phyloP scores from a whole-genome alignment of 2,797 vertebrate genomes.

The Cryptoprocta ferox region DNA sequence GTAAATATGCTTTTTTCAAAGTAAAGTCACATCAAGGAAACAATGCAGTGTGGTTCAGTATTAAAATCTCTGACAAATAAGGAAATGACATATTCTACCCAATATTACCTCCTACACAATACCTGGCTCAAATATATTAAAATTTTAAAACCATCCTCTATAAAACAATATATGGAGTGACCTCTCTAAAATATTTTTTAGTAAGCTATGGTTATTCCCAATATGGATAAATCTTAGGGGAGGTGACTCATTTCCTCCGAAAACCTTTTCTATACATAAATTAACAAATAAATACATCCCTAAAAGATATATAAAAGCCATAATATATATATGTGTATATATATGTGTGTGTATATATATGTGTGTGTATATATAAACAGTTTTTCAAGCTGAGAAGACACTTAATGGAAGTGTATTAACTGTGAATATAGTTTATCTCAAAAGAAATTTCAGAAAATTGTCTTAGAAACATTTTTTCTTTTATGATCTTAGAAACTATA shows the following conservation, averaged over 20 bases:
- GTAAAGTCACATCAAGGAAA: neutral
- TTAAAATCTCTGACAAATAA: neutral
- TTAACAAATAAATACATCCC: neutral
- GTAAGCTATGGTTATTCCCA: neutral
- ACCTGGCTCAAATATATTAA: neutral
- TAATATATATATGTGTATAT: neutral
- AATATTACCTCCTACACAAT: neutral
- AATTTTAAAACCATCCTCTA: neutral
- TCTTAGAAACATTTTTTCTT: neutral
- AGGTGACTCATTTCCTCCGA: neutral
- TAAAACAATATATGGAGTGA: neutral
- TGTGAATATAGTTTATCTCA: neutral
- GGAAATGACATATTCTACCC: neutral
- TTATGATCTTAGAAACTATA: neutral
- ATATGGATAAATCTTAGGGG: neutral
- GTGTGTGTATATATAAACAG: too few relatives aligned
- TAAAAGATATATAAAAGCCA: neutral
- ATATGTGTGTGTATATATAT: too few relatives aligned
- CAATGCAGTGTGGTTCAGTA: neutral
- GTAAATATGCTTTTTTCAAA: neutral
- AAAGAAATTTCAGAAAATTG: slow-evolving; percentile 14
- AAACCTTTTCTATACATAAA: neutral
- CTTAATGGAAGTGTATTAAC: neutral
- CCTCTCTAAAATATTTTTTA: neutral
- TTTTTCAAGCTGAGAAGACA: neutral